phyloP scores from a whole-genome alignment of 2,888 invertebrate species.

The Bembecia ichneumoniformis region DNA sequence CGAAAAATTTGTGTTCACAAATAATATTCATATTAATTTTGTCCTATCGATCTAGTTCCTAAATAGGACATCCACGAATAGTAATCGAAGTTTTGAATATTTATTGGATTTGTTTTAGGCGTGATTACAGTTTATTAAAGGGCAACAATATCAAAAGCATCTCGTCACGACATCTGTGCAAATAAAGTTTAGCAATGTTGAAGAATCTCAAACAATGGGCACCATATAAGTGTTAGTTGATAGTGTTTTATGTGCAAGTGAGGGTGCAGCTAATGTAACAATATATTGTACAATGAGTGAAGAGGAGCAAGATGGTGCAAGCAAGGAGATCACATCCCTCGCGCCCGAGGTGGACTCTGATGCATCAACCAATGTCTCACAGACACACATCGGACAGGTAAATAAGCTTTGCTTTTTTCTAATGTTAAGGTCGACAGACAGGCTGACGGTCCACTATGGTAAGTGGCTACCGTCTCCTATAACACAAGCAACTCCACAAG shows the following conservation, averaged over 20 bases:
- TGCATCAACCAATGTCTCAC: slow-evolving; percentile 39
- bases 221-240: slow-evolving; percentile 28
- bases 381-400: slow-evolving; percentile 41
- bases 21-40: not conserved
- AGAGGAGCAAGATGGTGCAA: slow-evolving; percentile 53
- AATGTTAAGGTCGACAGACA: not conserved
- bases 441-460: not conserved
- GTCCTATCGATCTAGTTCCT: no score
- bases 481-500: not conserved
- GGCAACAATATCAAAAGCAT: not conserved
- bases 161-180: slow-evolving; percentile 24
- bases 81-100: no score
- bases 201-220: slow-evolving; percentile 34
- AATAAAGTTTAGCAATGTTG: slow-evolving; percentile 15
- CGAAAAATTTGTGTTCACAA: not conserved
- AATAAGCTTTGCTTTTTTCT: not conserved
- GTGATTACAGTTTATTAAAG: not conserved
- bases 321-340: slow-evolving; percentile 33
- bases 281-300: slow-evolving; percentile 59
- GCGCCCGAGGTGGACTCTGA: slow-evolving; percentile 23
- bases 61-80: no score
- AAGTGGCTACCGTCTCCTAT: not conserved
- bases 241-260: slow-evolving; percentile 10
- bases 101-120: not conserved
- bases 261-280: slow-evolving; percentile 31